These are phyloP conservation scores for Heliconius charithonia DNA, from an alignment of 2,888 invertebrate genomes.

Conservation along the genomic window DNA sequence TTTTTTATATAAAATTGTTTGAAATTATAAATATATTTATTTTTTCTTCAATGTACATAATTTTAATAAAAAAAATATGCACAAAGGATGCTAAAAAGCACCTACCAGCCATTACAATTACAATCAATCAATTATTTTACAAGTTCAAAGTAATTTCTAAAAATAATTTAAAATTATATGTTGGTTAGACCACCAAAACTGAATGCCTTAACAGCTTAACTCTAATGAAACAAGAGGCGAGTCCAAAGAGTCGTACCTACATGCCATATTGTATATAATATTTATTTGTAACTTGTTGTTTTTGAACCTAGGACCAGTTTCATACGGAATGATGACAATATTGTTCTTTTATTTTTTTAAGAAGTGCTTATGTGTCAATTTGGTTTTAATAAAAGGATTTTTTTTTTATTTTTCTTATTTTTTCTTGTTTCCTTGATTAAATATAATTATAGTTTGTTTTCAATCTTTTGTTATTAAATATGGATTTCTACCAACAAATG, in stretches of 20 bases:
- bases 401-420: slow-evolving; percentile 54
- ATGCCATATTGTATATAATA: slow-evolving; percentile 58
- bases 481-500: not conserved
- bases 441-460: not conserved
- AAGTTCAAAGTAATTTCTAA: not conserved
- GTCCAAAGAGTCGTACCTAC: slow-evolving; percentile 73
- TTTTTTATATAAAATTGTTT: not conserved
- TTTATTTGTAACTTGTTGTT: slow-evolving; percentile 52
- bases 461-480: not conserved
- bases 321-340: slow-evolving; percentile 37
- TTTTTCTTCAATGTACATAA: not conserved
- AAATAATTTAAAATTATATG: not conserved
- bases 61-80: not conserved
- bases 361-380: slow-evolving; percentile 53
- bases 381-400: slow-evolving; percentile 62
- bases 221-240: slow-evolving; percentile 50
- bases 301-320: slow-evolving; percentile 33
- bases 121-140: too few relatives aligned
- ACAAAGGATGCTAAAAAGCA: not conserved
- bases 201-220: slow-evolving; percentile 17
- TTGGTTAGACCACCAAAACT: not conserved
- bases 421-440: not conserved
- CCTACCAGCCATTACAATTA: too few relatives aligned
- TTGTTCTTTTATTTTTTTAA: slow-evolving; percentile 52
- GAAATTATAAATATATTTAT: not conserved